These are phyloP conservation scores for Copidosoma aretas DNA, from an alignment of 2,888 invertebrate species.

Conservation along the genomic window DNA sequence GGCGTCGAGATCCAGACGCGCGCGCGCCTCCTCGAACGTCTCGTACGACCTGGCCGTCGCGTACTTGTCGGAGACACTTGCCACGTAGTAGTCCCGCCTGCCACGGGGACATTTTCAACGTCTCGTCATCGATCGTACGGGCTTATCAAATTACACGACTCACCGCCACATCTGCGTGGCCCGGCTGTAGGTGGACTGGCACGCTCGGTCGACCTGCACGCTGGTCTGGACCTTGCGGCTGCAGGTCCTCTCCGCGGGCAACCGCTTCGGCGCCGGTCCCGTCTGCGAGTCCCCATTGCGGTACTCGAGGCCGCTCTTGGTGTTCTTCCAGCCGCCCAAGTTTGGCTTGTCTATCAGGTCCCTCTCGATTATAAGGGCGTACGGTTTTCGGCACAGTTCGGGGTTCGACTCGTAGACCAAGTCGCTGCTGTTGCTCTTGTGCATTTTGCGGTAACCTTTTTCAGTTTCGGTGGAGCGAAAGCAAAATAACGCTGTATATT, in stretches of 20 bases:
- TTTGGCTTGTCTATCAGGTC: conserved; percentile 72
- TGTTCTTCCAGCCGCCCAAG: conserved; percentile 81
- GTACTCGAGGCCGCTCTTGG: conserved; percentile 73
- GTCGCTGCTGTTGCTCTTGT: neutral
- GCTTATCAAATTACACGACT: neutral
- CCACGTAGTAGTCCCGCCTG: conserved; percentile 66
- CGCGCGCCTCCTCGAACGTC: conserved; percentile 70
- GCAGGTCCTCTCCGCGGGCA: conserved; percentile 64
- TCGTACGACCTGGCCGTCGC: conserved; percentile 71
- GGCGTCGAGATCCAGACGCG: conserved; percentile 49
- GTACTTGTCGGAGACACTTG: conserved; percentile 70
- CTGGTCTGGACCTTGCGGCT: conserved; percentile 75
- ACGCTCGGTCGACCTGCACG: conserved; percentile 63
- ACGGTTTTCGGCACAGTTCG: neutral
- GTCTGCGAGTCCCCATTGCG: conserved; percentile 87
- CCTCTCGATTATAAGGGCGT: conserved; percentile 18
- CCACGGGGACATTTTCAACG: conserved; percentile 7
- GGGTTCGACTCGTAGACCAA: no score
- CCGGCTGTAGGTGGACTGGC: conserved; percentile 65
- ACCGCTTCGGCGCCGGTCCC: conserved; percentile 67
- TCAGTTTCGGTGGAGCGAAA: no score
- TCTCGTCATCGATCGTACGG: neutral
- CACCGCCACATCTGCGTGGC: conserved; percentile 70
- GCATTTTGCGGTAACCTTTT: no score
- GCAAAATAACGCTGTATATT: no score